Evolutionary conservation across 2,888 invertebrate species (phyloP).

Genomic region (Oasisia sp.): DNA sequence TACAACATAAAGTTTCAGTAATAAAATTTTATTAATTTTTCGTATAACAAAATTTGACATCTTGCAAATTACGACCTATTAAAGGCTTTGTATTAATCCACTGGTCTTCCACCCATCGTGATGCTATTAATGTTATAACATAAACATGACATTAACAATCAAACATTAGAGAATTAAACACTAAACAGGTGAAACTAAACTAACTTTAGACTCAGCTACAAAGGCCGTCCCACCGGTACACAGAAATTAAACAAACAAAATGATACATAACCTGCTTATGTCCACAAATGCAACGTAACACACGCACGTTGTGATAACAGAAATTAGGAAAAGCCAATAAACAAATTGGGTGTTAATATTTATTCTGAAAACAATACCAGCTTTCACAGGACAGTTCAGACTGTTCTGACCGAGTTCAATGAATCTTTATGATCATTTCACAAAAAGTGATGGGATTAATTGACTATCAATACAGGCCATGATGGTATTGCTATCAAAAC

Average conservation of each 20-base stretch:
- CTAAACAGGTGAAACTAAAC: neutral
- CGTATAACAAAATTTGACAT: too few species aligned
- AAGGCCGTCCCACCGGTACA: neutral
- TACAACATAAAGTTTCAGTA: too few species aligned
- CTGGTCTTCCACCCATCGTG: neutral
- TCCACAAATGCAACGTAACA: neutral
- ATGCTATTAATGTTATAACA: neutral
- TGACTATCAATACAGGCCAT: neutral
- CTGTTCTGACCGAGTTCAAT: neutral
- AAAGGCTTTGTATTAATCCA: neutral
- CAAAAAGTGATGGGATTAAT: neutral
- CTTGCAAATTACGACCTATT: too few species aligned
- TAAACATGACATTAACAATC: slow-evolving; percentile 13
- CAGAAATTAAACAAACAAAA: neutral
- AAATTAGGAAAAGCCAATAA: neutral
- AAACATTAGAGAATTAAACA: neutral
- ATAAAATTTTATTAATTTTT: too few species aligned
- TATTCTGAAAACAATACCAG: neutral
- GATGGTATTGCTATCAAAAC: neutral
- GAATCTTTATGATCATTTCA: neutral
- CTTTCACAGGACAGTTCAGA: neutral
- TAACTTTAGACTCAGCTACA: too few species aligned
- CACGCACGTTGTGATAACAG: neutral
- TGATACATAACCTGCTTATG: neutral
- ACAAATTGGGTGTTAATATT: neutral